Conservation (phyloP, 2,113 vertebrate genomes). For the Ochotona curzoniae region DNA sequence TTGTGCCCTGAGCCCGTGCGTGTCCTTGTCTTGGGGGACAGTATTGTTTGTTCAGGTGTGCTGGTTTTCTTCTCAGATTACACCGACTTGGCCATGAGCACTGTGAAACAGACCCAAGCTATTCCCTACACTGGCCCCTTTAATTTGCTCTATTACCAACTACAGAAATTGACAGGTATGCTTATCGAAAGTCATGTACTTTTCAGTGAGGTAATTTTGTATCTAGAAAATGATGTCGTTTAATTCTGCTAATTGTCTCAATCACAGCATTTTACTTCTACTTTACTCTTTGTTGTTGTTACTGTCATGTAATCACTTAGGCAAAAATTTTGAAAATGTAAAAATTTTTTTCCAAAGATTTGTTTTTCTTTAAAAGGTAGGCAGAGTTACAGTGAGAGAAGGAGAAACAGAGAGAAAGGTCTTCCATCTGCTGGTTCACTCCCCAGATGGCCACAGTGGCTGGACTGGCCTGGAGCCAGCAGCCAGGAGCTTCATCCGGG, state of each 20-base stretch:
- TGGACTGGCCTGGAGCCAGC: too few relatives aligned
- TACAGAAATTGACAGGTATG: constrained; percentile 93
- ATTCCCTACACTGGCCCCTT: constrained; percentile 95
- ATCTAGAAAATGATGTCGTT: neutral
- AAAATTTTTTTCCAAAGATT: too few relatives aligned
- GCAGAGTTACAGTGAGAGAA: too few relatives aligned
- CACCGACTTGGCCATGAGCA: constrained; percentile 96
- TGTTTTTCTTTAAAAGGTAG: too few relatives aligned
- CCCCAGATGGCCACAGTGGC: too few relatives aligned
- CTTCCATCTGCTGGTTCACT: too few relatives aligned
- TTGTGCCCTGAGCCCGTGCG: neutral
- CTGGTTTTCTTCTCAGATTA: constrained; percentile 88
- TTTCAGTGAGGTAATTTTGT: neutral
- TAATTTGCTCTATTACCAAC: constrained; percentile 92
- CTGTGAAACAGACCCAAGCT: constrained; percentile 96
- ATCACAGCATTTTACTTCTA: too few relatives aligned
- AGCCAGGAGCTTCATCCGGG: too few relatives aligned
- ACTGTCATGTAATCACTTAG: neutral
- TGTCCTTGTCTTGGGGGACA: neutral
- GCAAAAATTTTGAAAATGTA: constrained; percentile 15
- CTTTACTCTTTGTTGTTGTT: neutral
- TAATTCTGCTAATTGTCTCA: neutral
- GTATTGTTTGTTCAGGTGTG: neutral
- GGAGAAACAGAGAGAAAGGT: too few relatives aligned
- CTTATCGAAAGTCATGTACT: neutral